These are phyloP conservation scores for Hymenochirus boettgeri DNA, from an alignment of 2,113 vertebrate genomes.

Conservation along the genomic window DNA sequence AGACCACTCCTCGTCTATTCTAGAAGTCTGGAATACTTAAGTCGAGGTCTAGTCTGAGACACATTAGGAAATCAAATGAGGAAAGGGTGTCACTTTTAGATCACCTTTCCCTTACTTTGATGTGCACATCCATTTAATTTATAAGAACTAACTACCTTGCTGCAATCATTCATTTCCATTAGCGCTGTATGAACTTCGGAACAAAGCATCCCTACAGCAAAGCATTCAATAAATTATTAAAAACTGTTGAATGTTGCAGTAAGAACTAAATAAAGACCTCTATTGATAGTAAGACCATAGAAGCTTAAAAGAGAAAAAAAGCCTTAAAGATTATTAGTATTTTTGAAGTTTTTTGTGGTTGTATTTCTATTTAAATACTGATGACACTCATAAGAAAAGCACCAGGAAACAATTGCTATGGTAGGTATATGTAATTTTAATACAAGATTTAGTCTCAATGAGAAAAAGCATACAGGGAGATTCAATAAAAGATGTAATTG, in stretches of 20 bases:
- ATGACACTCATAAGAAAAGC: too few species aligned
- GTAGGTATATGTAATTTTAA: too few species aligned
- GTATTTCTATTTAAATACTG: too few species aligned
- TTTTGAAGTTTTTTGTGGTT: too few species aligned
- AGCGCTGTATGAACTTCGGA: constrained; percentile 50
- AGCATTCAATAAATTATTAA: constrained; percentile 50
- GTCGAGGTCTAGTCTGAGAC: too few species aligned
- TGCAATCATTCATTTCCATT: constrained; percentile 34
- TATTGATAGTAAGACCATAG: constrained; percentile 44
- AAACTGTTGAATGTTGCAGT: constrained; percentile 51
- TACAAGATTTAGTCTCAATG: too few species aligned
- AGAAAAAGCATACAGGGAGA: too few species aligned
- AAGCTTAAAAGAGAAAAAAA: constrained; percentile 41
- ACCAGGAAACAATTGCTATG: too few species aligned
- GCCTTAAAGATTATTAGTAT: constrained; percentile 23
- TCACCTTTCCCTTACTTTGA: background rate
- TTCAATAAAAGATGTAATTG: too few species aligned
- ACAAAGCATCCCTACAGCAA: constrained; percentile 44
- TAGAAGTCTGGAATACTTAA: too few species aligned
- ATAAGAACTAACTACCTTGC: constrained; percentile 40
- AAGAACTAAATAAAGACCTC: constrained; percentile 47
- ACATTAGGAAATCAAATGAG: too few species aligned
- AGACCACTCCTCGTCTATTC: too few species aligned
- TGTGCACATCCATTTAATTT: constrained; percentile 28
- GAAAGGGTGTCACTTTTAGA: background rate